Base-by-base conservation (phyloP, 2,797 vertebrate species). In the Sebastes taczanowskii region DNA sequence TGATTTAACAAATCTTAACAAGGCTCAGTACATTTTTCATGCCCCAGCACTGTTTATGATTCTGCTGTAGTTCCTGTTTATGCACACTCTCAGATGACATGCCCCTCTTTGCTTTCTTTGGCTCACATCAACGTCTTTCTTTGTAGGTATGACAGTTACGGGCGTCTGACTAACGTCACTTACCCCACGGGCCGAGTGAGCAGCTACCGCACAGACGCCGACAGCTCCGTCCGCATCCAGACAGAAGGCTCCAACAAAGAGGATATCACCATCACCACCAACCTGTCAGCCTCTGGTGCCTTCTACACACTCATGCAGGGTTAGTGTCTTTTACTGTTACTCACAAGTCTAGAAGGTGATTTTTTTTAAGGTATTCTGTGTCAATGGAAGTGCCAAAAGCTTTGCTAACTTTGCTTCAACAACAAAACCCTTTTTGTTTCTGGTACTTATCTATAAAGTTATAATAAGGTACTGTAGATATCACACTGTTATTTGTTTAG, bases 271-370 rank as follows among this genome's bases (percentile, higher is more conserved):
- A 96, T 99, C 92, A 99, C 98, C 73, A 99, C 98, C 93, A 99
- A 99, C 94, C 94, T 99, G 91, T 99, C 99, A 0, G 98, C 98
- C 8, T 98, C 98, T 0, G 98, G 98, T 64, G 97, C 97, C 81
- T 99, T 99, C 96, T 99, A 99, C 89, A 99, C 98, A 3, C 96
- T 99, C 68, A 95, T 99, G 86, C 98, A 99, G 95, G 98, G 98
- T 99, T 87, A 95, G 96, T 80, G 72, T 73, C 64, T 86, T 85
- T 73, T 66, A 53, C 56, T 30, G 59, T 25, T 8, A 27, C 64
- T 77, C 70, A 46, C 59, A 69, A 72, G 53, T 74, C 55, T 46
- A 81, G 68, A 78, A 22, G 76, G 25, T 61, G 62, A 60, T 35
- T 77, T 81, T 81, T 78, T 81, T 53, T 22, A 49, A 60, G 52